Percentiles rank a stretch among this genome's conserved stretches.
These are phyloP conservation scores for Hyles vespertilio DNA, from an alignment of 1,140 invertebrate genomes.

Conservation along the genomic window DNA sequence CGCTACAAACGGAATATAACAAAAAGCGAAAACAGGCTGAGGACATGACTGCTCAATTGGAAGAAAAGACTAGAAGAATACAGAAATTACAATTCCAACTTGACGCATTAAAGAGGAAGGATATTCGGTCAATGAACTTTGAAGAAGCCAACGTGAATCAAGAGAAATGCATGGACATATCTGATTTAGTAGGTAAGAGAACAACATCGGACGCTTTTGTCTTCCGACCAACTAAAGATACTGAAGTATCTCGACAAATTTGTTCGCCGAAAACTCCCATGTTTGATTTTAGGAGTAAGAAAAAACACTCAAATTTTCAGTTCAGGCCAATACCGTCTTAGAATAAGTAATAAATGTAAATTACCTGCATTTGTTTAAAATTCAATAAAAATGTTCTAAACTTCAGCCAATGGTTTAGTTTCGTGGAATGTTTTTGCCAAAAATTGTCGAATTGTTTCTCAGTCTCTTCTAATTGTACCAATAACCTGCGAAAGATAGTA, in stretches of 20 bases:
- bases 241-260: constrained; percentile 39
- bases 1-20: constrained; percentile 60
- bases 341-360: constrained; percentile 17
- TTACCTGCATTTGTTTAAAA: constrained; percentile 73
- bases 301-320: constrained; percentile 46
- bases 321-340: constrained; percentile 44
- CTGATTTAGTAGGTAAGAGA: constrained; percentile 54
- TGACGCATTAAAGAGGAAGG: constrained; percentile 59
- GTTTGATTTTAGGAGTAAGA: constrained; percentile 58
- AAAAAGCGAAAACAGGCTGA: constrained; percentile 66
- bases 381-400: constrained; percentile 86
- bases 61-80: constrained; percentile 67
- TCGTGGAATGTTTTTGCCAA: constrained; percentile 92
- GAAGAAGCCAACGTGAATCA: constrained; percentile 37
- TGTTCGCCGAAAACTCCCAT: constrained; percentile 60
- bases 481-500: constrained; percentile 78
- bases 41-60: constrained; percentile 58
- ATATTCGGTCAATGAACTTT: constrained; percentile 51
- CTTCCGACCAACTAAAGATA: constrained; percentile 59
- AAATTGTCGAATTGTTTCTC: constrained; percentile 95
- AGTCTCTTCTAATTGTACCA: constrained; percentile 96
- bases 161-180: constrained; percentile 58
- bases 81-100: constrained; percentile 68
- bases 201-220: constrained; percentile 53
- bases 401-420: constrained; percentile 91